Conservation (phyloP, 1,140 invertebrate species). For the Euura saliciscinereae region DNA sequence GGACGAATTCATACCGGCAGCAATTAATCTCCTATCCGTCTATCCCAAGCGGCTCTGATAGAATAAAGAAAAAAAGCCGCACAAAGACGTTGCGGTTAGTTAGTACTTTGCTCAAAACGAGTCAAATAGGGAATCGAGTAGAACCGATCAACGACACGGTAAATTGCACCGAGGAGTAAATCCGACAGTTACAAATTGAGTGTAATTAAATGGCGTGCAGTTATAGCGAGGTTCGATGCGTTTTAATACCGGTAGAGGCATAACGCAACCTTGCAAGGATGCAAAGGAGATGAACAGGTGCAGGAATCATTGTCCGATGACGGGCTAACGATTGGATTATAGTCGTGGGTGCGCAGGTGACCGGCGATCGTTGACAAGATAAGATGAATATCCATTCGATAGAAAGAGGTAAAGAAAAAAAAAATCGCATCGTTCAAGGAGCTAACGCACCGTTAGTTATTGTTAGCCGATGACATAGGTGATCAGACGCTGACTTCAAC, state of each 20-base stretch:
- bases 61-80: too few species aligned
- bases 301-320: neutral
- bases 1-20: too few species aligned
- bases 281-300: slow-evolving; percentile 4
- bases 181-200: neutral
- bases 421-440: too few species aligned
- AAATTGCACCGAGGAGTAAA: neutral
- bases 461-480: too few species aligned
- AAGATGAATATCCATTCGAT: neutral
- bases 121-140: too few species aligned
- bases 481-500: too few species aligned
- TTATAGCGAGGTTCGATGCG: neutral
- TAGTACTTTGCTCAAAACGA: too few species aligned
- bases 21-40: too few species aligned
- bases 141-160: neutral
- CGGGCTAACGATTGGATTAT: neutral
- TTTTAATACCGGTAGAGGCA: neutral
- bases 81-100: too few species aligned
- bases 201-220: neutral
- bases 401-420: too few species aligned
- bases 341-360: neutral
- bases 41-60: too few species aligned
- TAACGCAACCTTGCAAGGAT: neutral
- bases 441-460: too few species aligned
- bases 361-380: neutral